Evolutionary conservation across 2,888 invertebrate species (phyloP).

Genomic region (Rhagonycha lutea): DNA sequence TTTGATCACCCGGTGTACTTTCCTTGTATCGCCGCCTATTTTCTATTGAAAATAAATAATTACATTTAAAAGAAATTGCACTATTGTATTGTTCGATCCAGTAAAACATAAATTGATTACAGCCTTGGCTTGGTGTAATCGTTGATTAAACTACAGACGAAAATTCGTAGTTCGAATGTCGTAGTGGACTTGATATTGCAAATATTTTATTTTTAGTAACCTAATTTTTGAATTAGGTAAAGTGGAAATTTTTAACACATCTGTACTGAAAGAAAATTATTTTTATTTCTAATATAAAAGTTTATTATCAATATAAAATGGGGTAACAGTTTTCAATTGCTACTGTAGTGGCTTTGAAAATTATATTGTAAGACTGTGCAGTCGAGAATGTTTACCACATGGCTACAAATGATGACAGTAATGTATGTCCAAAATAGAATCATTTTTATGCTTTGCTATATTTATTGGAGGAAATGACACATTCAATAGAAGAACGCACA

Average conservation of each 20-base stretch:
- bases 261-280: background rate
- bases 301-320: background rate
- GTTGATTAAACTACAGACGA: too few species aligned
- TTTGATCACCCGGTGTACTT: too few species aligned
- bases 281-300: background rate
- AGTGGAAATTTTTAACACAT: background rate
- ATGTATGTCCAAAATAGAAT: slow-evolving; percentile 31
- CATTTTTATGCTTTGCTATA: slow-evolving; percentile 18
- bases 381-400: slow-evolving; percentile 19
- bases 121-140: too few species aligned
- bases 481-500: slow-evolving; percentile 25
- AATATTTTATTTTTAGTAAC: background rate
- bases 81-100: too few species aligned
- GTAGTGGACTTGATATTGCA: background rate
- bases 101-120: too few species aligned
- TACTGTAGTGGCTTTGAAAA: background rate
- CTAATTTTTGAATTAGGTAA: background rate
- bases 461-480: slow-evolving; percentile 25
- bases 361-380: background rate
- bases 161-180: background rate
- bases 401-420: slow-evolving; percentile 30
- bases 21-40: too few species aligned
- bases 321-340: background rate
- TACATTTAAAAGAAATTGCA: too few species aligned
- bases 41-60: too few species aligned